Percentiles rank a stretch among this genome's conserved stretches.
Evolutionary conservation across 2,888 invertebrate genomes (phyloP).

Genomic region (Germaria angustata): DNA sequence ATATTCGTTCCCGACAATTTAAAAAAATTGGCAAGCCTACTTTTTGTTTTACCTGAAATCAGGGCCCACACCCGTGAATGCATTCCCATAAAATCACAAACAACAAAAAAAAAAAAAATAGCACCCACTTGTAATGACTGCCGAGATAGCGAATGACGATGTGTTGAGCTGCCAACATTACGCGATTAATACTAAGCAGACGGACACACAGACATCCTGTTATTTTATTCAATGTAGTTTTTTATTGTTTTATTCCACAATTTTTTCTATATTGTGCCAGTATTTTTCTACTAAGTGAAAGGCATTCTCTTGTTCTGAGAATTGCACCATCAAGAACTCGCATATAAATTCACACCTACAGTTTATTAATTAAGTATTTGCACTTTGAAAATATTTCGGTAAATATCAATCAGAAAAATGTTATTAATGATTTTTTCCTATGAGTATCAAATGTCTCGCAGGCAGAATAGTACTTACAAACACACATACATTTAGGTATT

Average conservation of each 20-base stretch:
- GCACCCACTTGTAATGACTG: constrained; percentile 43
- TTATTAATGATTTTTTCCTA: too few species aligned
- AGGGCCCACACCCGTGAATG: not conserved
- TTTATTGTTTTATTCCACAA: not conserved
- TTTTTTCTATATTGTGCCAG: not conserved
- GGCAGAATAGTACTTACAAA: too few species aligned
- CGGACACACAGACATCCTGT: constrained; percentile 41
- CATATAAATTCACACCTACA: not conserved
- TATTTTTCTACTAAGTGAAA: constrained; percentile 1
- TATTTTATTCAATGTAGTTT: constrained; percentile 21
- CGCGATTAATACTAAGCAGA: not conserved
- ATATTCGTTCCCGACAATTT: too few species aligned
- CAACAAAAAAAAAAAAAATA: constrained; percentile 14
- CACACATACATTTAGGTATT: too few species aligned
- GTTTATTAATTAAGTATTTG: not conserved
- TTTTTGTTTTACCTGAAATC: constrained; percentile 12
- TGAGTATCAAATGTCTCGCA: too few species aligned
- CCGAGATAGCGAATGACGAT: not conserved
- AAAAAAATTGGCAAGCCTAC: constrained; percentile 22
- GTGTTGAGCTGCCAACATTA: too few species aligned
- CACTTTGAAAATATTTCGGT: too few species aligned
- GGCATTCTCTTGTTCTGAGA: constrained; percentile 7
- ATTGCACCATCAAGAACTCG: not conserved
- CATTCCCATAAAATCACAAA: not conserved
- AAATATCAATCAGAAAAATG: too few species aligned